phyloP scores from a whole-genome alignment of 2,888 invertebrate genomes.

The Drosophila kuntzei region DNA sequence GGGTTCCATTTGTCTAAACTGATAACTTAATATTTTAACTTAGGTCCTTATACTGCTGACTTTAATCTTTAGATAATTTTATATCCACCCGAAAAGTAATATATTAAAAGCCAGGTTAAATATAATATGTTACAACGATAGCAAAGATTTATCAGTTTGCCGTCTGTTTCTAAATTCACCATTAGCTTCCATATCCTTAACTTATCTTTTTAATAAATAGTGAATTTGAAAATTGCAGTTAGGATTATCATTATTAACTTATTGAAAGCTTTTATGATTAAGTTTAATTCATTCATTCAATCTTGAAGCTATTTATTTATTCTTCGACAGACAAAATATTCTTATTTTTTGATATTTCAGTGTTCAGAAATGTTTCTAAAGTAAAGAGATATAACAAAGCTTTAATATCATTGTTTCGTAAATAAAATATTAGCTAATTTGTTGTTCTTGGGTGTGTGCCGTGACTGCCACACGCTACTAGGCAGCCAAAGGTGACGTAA shows the following conservation, averaged over 20 bases:
- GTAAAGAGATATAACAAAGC: no score
- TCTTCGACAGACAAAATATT: no score
- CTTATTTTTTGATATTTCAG: no score
- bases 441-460: constrained; percentile 27
- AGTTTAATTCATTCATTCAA: no score
- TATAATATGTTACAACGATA: not conserved
- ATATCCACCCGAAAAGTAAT: not conserved
- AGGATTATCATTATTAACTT: no score
- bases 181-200: not conserved
- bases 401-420: not conserved
- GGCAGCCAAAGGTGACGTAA: constrained; percentile 73
- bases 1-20: constrained; percentile 2
- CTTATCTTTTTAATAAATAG: not conserved
- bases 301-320: no score
- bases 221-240: not conserved
- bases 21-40: not conserved
- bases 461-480: constrained; percentile 39
- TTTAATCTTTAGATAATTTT: not conserved
- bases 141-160: not conserved
- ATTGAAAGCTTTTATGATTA: no score
- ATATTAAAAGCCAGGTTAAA: not conserved
- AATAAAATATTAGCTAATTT: constrained; percentile 1
- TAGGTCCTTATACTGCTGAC: no score
- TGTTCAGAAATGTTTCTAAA: no score
- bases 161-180: not conserved